phyloP scores from a whole-genome alignment of 2,113 vertebrate genomes.

The Hydrochoerus hydrochaeris region DNA sequence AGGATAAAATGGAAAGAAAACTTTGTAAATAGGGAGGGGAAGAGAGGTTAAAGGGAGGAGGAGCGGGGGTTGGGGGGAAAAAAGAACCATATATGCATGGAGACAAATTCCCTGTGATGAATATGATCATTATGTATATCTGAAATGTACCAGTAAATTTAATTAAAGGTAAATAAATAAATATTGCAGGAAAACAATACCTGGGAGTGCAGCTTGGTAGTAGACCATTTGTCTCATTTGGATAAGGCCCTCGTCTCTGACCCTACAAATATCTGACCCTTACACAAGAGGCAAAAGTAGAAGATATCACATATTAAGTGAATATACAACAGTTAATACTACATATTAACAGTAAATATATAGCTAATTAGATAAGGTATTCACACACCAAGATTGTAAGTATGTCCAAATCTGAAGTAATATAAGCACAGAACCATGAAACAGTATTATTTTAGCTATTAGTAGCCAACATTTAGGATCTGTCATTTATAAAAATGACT shows the following conservation, averaged over 20 bases:
- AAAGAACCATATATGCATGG: neutral
- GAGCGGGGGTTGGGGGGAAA: neutral
- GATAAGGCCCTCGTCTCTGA: neutral
- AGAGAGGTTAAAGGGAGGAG: neutral
- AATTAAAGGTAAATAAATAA: neutral
- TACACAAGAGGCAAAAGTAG: neutral
- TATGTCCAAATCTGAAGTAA: neutral
- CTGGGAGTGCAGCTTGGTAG: neutral
- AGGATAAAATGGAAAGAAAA: neutral
- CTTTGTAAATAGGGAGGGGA: neutral
- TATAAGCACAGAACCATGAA: neutral
- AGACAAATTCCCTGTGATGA: neutral
- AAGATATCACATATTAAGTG: neutral
- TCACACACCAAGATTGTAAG: neutral
- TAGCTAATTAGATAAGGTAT: neutral
- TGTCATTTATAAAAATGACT: neutral
- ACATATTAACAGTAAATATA: neutral
- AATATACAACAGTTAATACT: too few relatives aligned
- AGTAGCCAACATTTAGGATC: neutral
- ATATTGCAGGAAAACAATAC: neutral
- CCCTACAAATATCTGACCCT: neutral
- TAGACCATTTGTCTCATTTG: neutral
- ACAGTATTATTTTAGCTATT: neutral
- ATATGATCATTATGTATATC: neutral
- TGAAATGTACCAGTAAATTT: neutral